A percentile compares a stretch with the other conserved stretches of the same genome.
Conservation (phyloP, 2,888 invertebrate genomes). For the Drosophila picticornis region DNA sequence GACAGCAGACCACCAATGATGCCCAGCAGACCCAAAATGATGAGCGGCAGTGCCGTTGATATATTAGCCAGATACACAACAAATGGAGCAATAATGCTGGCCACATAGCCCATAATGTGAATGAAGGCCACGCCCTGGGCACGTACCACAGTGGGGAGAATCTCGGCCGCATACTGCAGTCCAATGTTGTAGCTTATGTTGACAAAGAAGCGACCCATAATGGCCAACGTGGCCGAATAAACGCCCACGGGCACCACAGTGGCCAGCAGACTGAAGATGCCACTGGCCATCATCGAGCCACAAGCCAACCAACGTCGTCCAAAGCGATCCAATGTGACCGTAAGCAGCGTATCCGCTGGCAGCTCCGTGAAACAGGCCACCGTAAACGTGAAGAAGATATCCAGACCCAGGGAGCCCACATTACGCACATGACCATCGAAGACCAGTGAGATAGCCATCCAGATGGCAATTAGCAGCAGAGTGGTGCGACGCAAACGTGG, state of each 20-base stretch:
- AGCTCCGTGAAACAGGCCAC: slow-evolving; percentile 93
- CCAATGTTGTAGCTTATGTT: slow-evolving; percentile 96
- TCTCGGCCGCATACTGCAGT: slow-evolving; percentile 94
- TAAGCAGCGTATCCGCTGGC: slow-evolving; percentile 93
- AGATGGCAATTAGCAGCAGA: slow-evolving; percentile 91
- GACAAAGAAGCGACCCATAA: slow-evolving; percentile 93
- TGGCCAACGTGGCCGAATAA: slow-evolving; percentile 91
- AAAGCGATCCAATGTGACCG: slow-evolving; percentile 90
- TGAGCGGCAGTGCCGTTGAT: slow-evolving; percentile 90
- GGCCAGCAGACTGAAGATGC: slow-evolving; percentile 92
- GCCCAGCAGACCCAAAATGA: slow-evolving; percentile 92
- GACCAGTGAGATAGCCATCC: slow-evolving; percentile 95
- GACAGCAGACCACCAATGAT: slow-evolving; percentile 91
- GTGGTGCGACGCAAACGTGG: slow-evolving; percentile 92
- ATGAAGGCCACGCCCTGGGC: slow-evolving; percentile 95
- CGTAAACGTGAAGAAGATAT: slow-evolving; percentile 94
- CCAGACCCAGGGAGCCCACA: slow-evolving; percentile 92
- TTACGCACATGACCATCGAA: slow-evolving; percentile 96
- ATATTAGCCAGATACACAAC: slow-evolving; percentile 91
- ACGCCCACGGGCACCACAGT: slow-evolving; percentile 90
- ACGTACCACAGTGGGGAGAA: slow-evolving; percentile 94
- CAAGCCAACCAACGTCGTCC: slow-evolving; percentile 94
- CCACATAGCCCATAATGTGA: slow-evolving; percentile 95
- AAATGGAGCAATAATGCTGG: slow-evolving; percentile 93
- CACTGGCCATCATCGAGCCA: slow-evolving; percentile 92